phyloP scores from a whole-genome alignment of 2,888 invertebrate genomes.

The Luperina testacea region DNA sequence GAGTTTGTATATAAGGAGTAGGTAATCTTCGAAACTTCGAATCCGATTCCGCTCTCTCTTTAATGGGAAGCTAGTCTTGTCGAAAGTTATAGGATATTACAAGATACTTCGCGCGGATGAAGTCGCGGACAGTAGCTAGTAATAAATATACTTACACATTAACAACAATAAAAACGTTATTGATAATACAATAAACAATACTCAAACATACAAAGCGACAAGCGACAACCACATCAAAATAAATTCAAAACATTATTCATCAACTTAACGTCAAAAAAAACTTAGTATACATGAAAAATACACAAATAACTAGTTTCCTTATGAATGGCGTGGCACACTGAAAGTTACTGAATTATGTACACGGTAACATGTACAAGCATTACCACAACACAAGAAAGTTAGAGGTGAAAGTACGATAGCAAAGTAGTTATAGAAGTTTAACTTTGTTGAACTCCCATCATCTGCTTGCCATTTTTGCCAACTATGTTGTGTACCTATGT shows the following conservation, averaged over 20 bases:
- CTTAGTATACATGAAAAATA: background rate
- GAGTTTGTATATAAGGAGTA: too few relatives aligned
- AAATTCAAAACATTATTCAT: background rate
- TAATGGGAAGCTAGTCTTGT: too few relatives aligned
- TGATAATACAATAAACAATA: background rate
- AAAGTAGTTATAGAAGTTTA: conserved; percentile 34
- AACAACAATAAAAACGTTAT: too few relatives aligned
- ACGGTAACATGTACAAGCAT: background rate
- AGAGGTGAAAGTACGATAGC: conserved; percentile 3
- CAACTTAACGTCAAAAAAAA: background rate
- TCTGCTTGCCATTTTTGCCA: too few relatives aligned
- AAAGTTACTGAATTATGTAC: conserved; percentile 46
- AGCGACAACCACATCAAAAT: background rate
- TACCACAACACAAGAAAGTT: conserved; percentile 39
- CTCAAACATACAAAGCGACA: background rate
- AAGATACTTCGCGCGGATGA: too few relatives aligned
- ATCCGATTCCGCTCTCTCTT: too few relatives aligned
- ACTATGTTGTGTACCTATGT: too few relatives aligned
- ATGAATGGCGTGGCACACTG: conserved; percentile 12
- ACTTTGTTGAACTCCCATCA: background rate
- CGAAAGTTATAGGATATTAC: too few relatives aligned
- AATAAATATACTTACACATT: too few relatives aligned
- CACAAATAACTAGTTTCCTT: background rate
- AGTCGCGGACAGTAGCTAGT: too few relatives aligned
- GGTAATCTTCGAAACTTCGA: too few relatives aligned